These are phyloP conservation scores for Grammomys dolichurus DNA, from an alignment of 2,113 vertebrate species.

Conservation along the genomic window DNA sequence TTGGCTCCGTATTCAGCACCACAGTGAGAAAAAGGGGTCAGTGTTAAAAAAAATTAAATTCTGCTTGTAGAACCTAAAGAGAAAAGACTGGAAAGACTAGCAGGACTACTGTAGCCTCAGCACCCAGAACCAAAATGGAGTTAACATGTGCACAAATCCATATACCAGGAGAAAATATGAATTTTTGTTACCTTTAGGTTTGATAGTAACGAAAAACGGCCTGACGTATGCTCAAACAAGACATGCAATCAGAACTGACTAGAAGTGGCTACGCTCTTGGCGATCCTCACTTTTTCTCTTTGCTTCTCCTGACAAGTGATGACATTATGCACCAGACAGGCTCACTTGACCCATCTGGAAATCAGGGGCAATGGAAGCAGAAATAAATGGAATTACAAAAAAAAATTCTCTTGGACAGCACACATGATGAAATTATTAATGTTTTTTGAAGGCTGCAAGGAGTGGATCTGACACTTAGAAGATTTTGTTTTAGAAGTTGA, in stretches of 20 bases:
- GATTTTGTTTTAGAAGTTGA: conserved; percentile 56
- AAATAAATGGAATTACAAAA: conserved; percentile 51
- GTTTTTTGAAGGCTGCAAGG: conserved; percentile 33
- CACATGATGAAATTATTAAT: conserved; percentile 50
- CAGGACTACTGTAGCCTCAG: conserved; percentile 4
- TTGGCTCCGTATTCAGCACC: neutral
- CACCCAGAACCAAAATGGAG: conserved; percentile 41
- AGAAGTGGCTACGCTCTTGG: conserved; percentile 39
- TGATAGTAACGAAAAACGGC: conserved; percentile 50
- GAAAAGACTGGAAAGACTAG: conserved; percentile 13
- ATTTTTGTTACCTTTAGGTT: conserved; percentile 8
- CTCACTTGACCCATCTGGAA: neutral
- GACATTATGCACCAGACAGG: neutral
- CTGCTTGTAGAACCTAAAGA: conserved; percentile 30
- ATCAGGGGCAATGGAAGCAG: neutral
- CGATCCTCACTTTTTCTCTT: neutral
- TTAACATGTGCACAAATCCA: conserved; percentile 16
- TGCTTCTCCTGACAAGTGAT: conserved; percentile 62
- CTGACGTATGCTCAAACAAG: neutral
- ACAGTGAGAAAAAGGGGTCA: neutral
- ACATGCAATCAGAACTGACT: conserved; percentile 44
- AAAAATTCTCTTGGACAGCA: neutral
- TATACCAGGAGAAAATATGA: neutral
- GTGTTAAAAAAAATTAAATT: neutral
- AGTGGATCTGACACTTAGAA: neutral